Conservation (phyloP, 1,140 invertebrate genomes). For the Drosophila erecta region DNA sequence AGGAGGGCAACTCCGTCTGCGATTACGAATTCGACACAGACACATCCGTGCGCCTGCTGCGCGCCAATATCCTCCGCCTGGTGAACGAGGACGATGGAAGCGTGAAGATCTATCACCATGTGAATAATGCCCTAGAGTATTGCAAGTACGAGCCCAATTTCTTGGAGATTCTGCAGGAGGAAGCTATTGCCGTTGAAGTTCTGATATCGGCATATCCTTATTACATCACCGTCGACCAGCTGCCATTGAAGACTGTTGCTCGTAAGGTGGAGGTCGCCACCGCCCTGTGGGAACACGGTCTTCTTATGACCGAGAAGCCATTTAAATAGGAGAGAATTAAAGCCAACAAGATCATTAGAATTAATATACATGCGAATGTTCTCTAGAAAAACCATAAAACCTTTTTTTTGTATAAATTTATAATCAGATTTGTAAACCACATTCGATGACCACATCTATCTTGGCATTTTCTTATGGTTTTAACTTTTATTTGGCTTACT, state of each 20-base stretch:
- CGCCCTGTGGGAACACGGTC: constrained; percentile 90
- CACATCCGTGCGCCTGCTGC: constrained; percentile 89
- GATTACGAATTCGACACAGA: constrained; percentile 88
- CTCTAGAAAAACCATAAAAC: neutral
- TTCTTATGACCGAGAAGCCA: constrained; percentile 88
- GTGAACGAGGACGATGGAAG: constrained; percentile 87
- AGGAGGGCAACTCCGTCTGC: constrained; percentile 87
- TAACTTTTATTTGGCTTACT: constrained; percentile 9
- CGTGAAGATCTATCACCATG: constrained; percentile 91
- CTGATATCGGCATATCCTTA: constrained; percentile 91
- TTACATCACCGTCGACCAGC: constrained; percentile 89
- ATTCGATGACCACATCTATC: neutral
- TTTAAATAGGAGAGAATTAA: constrained; percentile 61
- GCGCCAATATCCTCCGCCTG: constrained; percentile 90
- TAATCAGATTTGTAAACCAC: neutral
- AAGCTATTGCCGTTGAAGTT: constrained; percentile 89
- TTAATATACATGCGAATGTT: neutral
- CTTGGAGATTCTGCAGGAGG: constrained; percentile 89
- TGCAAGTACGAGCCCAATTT: constrained; percentile 92
- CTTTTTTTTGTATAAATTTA: too few relatives aligned
- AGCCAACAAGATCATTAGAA: neutral
- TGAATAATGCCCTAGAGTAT: constrained; percentile 93
- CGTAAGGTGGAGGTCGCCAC: constrained; percentile 87
- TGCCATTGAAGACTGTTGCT: constrained; percentile 88
- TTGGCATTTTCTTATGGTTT: neutral